phyloP scores from a whole-genome alignment of 2,888 invertebrate genomes.

The Eupeodes latifasciatus region DNA sequence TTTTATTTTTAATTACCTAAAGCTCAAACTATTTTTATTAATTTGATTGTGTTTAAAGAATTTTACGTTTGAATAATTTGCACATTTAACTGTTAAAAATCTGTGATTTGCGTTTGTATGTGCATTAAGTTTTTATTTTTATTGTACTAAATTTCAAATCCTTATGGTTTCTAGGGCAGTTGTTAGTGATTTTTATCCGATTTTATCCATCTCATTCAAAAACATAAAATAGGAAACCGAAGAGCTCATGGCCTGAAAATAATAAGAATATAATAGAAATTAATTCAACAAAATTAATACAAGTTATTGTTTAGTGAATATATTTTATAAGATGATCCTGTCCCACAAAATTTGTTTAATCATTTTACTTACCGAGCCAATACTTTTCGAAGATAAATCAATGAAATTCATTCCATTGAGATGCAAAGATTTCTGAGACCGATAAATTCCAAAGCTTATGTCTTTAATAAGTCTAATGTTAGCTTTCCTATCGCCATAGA shows the following conservation, averaged over 20 bases:
- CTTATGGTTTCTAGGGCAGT: background rate
- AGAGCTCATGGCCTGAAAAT: slow-evolving; percentile 21
- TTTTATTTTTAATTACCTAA: too few relatives aligned
- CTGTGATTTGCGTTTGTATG: too few relatives aligned
- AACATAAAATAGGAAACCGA: slow-evolving; percentile 54
- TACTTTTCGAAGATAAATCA: slow-evolving; percentile 27
- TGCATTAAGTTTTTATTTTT: too few relatives aligned
- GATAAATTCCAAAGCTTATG: slow-evolving; percentile 20
- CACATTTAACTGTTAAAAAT: too few relatives aligned
- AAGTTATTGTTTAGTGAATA: slow-evolving; percentile 27
- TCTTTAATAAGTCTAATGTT: slow-evolving; percentile 14
- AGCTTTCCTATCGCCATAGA: background rate
- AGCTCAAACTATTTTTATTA: too few relatives aligned
- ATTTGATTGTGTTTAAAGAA: too few relatives aligned
- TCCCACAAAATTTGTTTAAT: too few relatives aligned
- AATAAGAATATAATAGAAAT: background rate
- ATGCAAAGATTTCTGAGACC: slow-evolving; percentile 28
- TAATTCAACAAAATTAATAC: background rate
- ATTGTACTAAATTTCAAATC: background rate
- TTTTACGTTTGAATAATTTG: too few relatives aligned
- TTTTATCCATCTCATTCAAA: slow-evolving; percentile 62
- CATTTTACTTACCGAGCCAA: slow-evolving; percentile 19
- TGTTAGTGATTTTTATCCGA: background rate
- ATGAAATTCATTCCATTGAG: slow-evolving; percentile 36
- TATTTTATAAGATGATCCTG: background rate